Conservation (phyloP, 2,113 vertebrate species). For the Diphyllodes magnificus region DNA sequence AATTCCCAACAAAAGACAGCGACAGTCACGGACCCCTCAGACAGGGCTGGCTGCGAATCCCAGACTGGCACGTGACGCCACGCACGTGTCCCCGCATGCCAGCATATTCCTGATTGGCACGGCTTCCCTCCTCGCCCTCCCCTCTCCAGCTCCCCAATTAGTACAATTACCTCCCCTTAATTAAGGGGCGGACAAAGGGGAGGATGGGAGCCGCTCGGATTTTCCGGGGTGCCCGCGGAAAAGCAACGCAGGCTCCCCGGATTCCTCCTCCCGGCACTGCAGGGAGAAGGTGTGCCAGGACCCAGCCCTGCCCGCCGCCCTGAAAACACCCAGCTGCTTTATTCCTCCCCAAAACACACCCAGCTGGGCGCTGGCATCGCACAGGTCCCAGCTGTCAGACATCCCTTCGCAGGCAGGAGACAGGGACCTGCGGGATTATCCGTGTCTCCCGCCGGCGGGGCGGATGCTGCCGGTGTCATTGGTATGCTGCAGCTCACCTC, state of each 20-base stretch:
- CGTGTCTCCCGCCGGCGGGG: background rate
- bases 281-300: background rate
- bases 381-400: background rate
- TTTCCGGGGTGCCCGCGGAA: background rate
- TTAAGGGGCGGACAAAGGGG: constrained; percentile 29
- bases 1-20: background rate
- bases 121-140: background rate
- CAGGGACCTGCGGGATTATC: background rate
- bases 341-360: background rate
- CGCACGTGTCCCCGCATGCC: background rate
- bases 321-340: background rate
- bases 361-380: background rate
- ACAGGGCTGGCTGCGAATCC: background rate
- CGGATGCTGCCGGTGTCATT: background rate
- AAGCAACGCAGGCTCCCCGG: fast-evolving
- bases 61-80: background rate
- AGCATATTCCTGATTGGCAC: background rate
- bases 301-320: background rate
- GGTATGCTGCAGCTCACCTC: constrained; percentile 46
- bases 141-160: background rate
- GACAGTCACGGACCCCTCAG: background rate
- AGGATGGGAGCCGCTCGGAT: background rate
- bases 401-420: background rate
- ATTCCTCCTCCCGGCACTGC: background rate
- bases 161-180: constrained; percentile 2